Evolutionary conservation across 2,113 vertebrate genomes (phyloP), one percentile per base, ranked within the genome.

Genomic region (Poeciliopsis retropinna): DNA sequence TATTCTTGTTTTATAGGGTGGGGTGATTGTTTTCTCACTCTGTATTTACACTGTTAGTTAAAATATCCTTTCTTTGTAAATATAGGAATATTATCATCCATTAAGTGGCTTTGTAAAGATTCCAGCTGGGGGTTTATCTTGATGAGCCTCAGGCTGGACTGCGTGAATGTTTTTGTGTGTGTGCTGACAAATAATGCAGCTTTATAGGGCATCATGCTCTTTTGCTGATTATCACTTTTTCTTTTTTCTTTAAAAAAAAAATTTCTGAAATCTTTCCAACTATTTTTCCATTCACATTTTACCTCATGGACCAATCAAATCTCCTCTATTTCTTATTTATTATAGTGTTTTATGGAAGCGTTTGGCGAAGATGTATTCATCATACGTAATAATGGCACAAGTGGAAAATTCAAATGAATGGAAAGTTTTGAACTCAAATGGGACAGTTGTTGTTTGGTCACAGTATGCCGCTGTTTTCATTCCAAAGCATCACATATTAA

Each of bases 281-380:
- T 73, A 67, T 67, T 51, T 66, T 60, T 75, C 22, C 71, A 73
- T 89, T 82, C 72, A 77, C 78, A 64, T 91, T 89, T 86, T 89
- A 90, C 89, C 90, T 94, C 89, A 93, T 80, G 91, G 91, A 93
- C 94, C 93, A 94, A 92, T 92, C 89, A 85, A 85, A 89, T 90
- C 79, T 81, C 85, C 51, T 79, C 70, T 87, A 91, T 92, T 92
- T 92, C 82, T 80, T 94, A 94, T 94, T 95, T 95, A 93, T 94
- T 92, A 70, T 83, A 67, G 10, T 70, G 80, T 80, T 44, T 54
- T 61, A 62, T 61, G 68, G 30, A 67, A 0, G 67, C 25, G 54
- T 60, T 14, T 5, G 10, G 47, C 60, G 60, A 70, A 72, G 73
- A 85, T 66, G 41, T 90, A 81, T 85, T 86, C 69, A 76, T 84